A percentile compares a stretch with the other conserved stretches of the same genome.
Conservation (phyloP, 2,888 invertebrate species). For the Cheilosia scutellata region DNA sequence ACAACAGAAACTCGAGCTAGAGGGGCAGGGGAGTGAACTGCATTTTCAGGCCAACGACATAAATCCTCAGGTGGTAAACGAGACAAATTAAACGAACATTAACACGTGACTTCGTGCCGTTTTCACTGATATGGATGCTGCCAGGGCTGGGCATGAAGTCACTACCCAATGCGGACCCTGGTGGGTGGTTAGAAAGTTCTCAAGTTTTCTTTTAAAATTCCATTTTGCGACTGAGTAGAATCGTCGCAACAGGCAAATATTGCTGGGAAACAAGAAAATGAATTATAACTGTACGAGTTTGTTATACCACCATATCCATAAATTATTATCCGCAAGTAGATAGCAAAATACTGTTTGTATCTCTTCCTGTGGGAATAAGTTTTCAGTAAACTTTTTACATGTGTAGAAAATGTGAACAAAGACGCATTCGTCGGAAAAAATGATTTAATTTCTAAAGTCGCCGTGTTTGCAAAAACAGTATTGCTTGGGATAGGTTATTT, state of each 20-base stretch:
- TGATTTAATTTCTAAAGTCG: no score
- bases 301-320: background rate
- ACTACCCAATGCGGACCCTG: no score
- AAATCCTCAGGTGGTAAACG: conserved; percentile 75
- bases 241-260: conserved; percentile 28
- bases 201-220: conserved; percentile 16
- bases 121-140: conserved; percentile 66
- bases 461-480: no score
- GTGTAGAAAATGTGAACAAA: no score
- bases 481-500: no score
- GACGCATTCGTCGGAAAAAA: no score
- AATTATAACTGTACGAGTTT: background rate
- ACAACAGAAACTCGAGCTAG: background rate
- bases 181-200: conserved; percentile 20
- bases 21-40: conserved; percentile 23
- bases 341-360: background rate
- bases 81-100: conserved; percentile 77
- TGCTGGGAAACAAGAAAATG: background rate
- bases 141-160: background rate
- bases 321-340: background rate
- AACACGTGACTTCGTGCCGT: conserved; percentile 78
- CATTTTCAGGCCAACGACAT: conserved; percentile 66
- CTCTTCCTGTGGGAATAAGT: no score
- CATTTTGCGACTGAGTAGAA: background rate
- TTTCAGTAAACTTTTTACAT: no score